Evolutionary conservation across 2,113 vertebrate species (phyloP).

Genomic region (Papio anubis): DNA sequence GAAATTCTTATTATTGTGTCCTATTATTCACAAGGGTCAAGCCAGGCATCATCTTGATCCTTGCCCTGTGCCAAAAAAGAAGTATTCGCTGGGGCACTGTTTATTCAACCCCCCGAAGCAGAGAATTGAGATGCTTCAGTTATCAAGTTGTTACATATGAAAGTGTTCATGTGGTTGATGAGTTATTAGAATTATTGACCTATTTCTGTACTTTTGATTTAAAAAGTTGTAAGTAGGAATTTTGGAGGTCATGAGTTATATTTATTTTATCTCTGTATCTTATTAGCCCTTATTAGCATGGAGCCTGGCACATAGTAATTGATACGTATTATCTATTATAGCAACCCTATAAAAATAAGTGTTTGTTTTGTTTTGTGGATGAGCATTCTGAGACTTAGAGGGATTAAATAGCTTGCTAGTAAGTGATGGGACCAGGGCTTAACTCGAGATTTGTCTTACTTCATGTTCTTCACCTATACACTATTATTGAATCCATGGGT

Average conservation of each 20-base stretch:
- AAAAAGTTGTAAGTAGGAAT: background rate
- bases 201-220: background rate
- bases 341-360: background rate
- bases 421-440: background rate
- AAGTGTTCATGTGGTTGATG: background rate
- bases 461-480: background rate
- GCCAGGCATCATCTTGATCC: background rate
- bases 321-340: background rate
- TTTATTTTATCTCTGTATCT: background rate
- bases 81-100: background rate
- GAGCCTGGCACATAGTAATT: background rate
- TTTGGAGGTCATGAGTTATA: background rate
- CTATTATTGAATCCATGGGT: background rate
- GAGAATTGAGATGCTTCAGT: background rate
- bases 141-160: background rate
- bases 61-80: background rate
- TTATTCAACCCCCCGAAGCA: background rate
- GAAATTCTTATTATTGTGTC: background rate
- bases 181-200: conserved; percentile 19
- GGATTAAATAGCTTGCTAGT: background rate
- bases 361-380: background rate
- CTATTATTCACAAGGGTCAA: background rate
- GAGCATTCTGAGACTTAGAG: background rate
- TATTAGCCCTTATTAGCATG: background rate
- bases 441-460: background rate